Evolutionary conservation across 2,113 vertebrate species (phyloP), one percentile per base, ranked within the genome.

Genomic region (Hystrix cristata): DNA sequence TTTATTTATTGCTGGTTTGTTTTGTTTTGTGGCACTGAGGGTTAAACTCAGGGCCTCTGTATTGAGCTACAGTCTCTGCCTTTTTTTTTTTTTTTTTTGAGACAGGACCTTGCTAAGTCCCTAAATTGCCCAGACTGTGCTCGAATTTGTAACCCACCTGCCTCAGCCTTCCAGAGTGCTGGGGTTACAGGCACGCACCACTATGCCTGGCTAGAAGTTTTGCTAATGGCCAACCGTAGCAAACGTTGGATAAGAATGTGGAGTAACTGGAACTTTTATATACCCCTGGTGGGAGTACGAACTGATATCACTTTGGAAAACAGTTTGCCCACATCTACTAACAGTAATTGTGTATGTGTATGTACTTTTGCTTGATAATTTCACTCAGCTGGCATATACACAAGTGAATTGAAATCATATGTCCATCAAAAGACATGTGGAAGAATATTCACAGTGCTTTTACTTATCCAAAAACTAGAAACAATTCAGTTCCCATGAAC

Each of bases 381-480:
- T 34, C 3, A 92, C 2, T 72, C 53, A 60, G 23, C 5, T 74
- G 71, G 69, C 64, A 87, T 69, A 91, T 46, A 72, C 15, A 16
- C 27, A 71, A 96, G 78, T 78, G 48, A 94, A 88, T 76, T 85
- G 62, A 93, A 23, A 95, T 51, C 8, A 43, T 27, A 57, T 57
- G 18, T 78, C 84, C 8, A 88, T 19, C n/a, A 80, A 96, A 87
- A 90, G 74, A 78, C 48, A 78, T 34, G 29, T 34, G 48, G 74
- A 51, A 51, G 27, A 78, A 78, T 31, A 78, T 29, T 9, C 46
- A 78, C 23, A 78, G 23, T 78, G 51, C n/a, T 88, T 88, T 51
- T 80, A 94, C 83, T 88, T 55, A 89, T 85, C 80, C 16, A 48
- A 21, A 92, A 91, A 34, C 72, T 71, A 88, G 71, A 85, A 94